Base-by-base conservation (phyloP, 2,888 invertebrate genomes). In the Lymantria dispar region DNA sequence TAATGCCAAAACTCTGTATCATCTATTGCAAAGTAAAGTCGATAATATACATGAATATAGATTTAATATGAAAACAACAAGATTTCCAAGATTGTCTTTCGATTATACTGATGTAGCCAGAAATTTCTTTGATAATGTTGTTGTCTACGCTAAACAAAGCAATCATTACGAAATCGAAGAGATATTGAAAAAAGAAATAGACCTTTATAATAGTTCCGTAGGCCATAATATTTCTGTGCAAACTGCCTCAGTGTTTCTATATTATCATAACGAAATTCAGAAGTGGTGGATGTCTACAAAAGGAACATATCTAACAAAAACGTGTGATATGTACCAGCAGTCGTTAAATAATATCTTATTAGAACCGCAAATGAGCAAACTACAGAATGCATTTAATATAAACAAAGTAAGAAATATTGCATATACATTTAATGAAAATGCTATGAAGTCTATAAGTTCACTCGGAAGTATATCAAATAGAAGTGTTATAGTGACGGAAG, bases 261-360 rank as follows among this genome's bases (percentile, higher is more conserved):
- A 52, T 37, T 62, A 56, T 33, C 62, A 62, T 12, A 33, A 60
- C 14, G 48, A 49, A 43, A 57, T 62, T 22, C 60, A 58, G 36
- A 58, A 47, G 15, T 44, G 55, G 40, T 64, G 62, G 62, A 52
- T 62, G 60, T 3, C n/a, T 0, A 44, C 1, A 56, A 52, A 9
- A 48, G 42, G 38, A 5, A 30, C 13, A n/a, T 22, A 22, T 22
- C 22, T 22, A 22, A 22, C 22, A 22, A 22, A 22, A 22, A 22
- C 22, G 22, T 22, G 22, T 29, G 29, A 43, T 33, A 36, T 46
- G 11, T 48, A 39, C 29, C 8, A 12, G 14, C 7, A 45, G 13
- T 11, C 45, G 11, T n/a, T 45, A n/a, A 1, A 7, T n/a, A 29
- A 33, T 30, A 49, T 49, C 10, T 7, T 36, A 36, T 5, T 11